These are phyloP conservation scores for Sebastes hopkinsi DNA, from an alignment of 2,797 vertebrate genomes.

Conservation along the genomic window DNA sequence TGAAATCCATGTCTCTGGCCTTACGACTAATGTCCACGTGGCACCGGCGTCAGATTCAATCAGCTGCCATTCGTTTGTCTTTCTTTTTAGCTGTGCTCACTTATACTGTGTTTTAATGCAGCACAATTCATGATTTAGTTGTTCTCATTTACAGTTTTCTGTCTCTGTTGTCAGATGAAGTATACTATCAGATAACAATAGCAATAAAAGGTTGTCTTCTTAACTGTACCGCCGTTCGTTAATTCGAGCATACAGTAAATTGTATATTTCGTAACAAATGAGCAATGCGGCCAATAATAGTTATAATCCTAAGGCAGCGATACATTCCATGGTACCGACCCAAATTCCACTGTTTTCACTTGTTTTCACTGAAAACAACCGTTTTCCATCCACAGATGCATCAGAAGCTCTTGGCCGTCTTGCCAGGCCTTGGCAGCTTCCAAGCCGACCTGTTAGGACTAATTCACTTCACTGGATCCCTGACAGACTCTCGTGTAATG, in stretches of 20 bases:
- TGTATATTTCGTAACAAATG: neutral
- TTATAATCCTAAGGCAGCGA: neutral
- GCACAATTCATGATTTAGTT: neutral
- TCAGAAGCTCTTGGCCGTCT: slow-evolving; percentile 26
- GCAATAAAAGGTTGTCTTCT: neutral
- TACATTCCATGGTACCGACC: neutral
- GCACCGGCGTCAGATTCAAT: neutral
- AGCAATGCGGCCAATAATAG: neutral
- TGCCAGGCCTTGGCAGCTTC: slow-evolving; percentile 26
- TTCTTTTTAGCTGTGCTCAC: neutral
- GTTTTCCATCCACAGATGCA: slow-evolving; percentile 19
- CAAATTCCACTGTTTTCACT: neutral
- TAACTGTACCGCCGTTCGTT: neutral
- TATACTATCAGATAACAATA: neutral
- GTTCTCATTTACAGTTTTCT: neutral
- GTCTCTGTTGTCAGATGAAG: neutral
- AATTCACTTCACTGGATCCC: slow-evolving; percentile 51
- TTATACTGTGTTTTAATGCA: neutral
- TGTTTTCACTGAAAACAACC: slow-evolving; percentile 16
- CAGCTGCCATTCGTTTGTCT: neutral
- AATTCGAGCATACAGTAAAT: neutral
- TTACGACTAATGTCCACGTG: neutral
- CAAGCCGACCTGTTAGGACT: slow-evolving; percentile 51
- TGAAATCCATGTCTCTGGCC: neutral
- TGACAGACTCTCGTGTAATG: slow-evolving; percentile 54